phyloP scores from a whole-genome alignment of 2,113 vertebrate genomes.

The Sterrhoptilus dennistouni region DNA sequence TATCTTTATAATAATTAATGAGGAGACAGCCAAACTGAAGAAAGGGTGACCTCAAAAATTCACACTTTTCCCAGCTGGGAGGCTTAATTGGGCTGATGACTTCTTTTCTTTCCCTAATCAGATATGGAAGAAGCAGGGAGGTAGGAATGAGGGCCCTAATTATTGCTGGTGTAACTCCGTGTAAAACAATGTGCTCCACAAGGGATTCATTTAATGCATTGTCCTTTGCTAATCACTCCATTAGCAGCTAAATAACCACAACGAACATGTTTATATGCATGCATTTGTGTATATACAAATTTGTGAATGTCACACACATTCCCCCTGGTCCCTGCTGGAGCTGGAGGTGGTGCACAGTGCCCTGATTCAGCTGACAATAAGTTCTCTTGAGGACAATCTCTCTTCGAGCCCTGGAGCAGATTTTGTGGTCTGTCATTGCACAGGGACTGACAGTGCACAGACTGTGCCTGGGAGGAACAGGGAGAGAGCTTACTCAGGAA shows the following conservation, averaged over 20 bases:
- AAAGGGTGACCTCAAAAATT: neutral
- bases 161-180: neutral
- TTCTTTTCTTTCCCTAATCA: neutral
- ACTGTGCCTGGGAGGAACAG: neutral
- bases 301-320: neutral
- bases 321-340: neutral
- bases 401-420: neutral
- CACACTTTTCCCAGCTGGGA: neutral
- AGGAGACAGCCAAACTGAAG: neutral
- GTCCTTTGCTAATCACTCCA: neutral
- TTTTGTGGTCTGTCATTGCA: neutral
- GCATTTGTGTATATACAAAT: rapidly evolving
- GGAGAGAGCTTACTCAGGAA: neutral
- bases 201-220: neutral
- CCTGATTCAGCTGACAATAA: neutral
- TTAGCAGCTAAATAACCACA: neutral
- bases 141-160: neutral
- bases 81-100: neutral
- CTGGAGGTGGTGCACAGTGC: neutral
- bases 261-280: neutral
- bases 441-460: neutral
- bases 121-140: neutral
- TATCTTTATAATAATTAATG: slow-evolving; percentile 29
- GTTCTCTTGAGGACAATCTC: neutral
- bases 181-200: neutral